Percentiles rank a stretch among this genome's conserved stretches.
phyloP scores from a whole-genome alignment of 1,140 invertebrate genomes.

The Bombus confusus region DNA sequence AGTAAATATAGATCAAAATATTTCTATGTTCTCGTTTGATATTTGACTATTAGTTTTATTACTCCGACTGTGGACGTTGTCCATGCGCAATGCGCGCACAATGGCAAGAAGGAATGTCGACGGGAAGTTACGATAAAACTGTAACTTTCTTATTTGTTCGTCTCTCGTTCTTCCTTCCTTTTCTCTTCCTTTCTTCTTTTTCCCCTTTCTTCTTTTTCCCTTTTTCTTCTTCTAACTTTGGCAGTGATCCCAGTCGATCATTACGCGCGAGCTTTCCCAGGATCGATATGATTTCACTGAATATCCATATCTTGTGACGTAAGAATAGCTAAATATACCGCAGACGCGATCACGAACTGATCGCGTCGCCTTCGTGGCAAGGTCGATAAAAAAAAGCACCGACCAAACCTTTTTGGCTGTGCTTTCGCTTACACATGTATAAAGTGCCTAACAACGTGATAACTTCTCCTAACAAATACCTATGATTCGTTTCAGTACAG shows the following conservation, averaged over 20 bases:
- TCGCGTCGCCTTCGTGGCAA: constrained; percentile 20
- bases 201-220: not conserved
- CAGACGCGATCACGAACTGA: not conserved
- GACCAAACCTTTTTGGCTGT: constrained; percentile 36
- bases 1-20: constrained; percentile 54
- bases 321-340: constrained; percentile 46
- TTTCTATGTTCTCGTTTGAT: constrained; percentile 37
- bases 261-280: constrained; percentile 27
- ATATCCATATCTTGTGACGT: not conserved
- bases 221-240: constrained; percentile 62
- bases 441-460: constrained; percentile 41
- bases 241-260: constrained; percentile 65
- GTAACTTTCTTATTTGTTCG: constrained; percentile 37
- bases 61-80: constrained; percentile 27
- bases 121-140: constrained; percentile 39
- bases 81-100: constrained; percentile 12
- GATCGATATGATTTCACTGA: constrained; percentile 49
- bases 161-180: not conserved
- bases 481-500: constrained; percentile 23
- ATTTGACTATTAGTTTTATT: constrained; percentile 29
- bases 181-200: not conserved
- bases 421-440: not conserved
- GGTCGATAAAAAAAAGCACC: constrained; percentile 28
- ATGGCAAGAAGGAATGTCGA: constrained; percentile 63
- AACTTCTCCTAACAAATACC: constrained; percentile 1